phyloP scores from a whole-genome alignment of 2,888 invertebrate species.

The Eremobia ochroleuca region DNA sequence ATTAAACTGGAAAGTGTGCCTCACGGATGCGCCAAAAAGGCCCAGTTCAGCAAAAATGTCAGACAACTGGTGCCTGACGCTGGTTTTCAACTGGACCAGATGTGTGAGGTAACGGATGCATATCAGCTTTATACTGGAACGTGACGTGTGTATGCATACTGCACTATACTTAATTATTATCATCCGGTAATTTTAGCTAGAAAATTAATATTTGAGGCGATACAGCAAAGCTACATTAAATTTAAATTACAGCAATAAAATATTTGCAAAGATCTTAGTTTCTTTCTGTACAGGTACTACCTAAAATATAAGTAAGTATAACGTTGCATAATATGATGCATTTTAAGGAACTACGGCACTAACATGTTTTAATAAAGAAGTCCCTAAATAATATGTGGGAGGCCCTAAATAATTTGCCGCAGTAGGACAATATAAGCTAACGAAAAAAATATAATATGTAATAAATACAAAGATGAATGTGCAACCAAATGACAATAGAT shows the following conservation, averaged over 20 bases:
- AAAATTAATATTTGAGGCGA: background rate
- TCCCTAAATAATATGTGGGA: no score
- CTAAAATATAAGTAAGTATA: conserved; percentile 19
- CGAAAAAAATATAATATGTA: no score
- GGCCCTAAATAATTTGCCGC: no score
- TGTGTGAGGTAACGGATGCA: no score
- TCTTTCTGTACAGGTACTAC: conserved; percentile 26
- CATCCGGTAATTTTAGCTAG: background rate
- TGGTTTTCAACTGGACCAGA: no score
- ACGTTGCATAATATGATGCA: conserved; percentile 13
- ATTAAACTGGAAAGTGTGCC: no score
- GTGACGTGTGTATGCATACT: no score
- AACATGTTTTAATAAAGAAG: background rate
- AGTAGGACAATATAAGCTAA: no score
- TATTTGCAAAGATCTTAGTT: conserved; percentile 37
- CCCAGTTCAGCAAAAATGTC: no score
- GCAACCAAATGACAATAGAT: background rate
- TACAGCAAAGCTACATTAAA: conserved; percentile 4
- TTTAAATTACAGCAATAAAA: background rate
- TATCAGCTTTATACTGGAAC: no score
- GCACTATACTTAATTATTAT: background rate
- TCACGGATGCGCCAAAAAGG: no score
- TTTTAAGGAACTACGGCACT: conserved; percentile 13
- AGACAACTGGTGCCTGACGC: no score
- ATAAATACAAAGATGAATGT: background rate